Conservation (phyloP, 1,140 invertebrate genomes). For the Lasioglossum baleicum region DNA sequence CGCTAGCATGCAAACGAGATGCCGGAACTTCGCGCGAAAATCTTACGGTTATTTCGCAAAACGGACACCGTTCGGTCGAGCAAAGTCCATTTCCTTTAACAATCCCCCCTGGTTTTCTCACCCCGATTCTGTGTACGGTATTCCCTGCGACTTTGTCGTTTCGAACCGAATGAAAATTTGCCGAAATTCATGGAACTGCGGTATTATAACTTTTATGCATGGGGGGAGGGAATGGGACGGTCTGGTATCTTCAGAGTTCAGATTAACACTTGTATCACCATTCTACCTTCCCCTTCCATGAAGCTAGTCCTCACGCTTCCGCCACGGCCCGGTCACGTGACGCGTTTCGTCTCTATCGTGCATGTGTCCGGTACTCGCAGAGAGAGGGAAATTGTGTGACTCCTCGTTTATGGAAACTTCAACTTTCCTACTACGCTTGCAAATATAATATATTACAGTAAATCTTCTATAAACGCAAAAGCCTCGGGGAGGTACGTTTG, state of each 20-base stretch:
- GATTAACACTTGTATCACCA: no score
- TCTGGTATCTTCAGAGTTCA: not conserved
- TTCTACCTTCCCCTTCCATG: no score
- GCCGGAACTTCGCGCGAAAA: conserved; percentile 34
- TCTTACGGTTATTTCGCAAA: conserved; percentile 33
- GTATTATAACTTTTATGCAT: not conserved
- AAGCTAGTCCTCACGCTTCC: no score
- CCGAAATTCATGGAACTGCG: not conserved
- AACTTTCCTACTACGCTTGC: no score
- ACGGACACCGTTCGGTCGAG: conserved; percentile 9
- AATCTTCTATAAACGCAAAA: no score
- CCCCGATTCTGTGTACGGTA: not conserved
- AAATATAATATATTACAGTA: no score
- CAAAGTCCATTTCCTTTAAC: conserved; percentile 30
- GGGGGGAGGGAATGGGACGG: not conserved
- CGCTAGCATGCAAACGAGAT: conserved; percentile 21
- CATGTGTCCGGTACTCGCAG: no score
- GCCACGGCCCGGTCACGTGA: no score
- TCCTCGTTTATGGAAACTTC: no score
- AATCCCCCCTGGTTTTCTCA: not conserved
- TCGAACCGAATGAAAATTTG: not conserved
- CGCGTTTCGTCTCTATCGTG: no score
- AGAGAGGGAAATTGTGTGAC: no score
- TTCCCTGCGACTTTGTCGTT: not conserved
- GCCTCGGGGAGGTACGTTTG: no score